Conservation (phyloP, 2,888 invertebrate genomes). For the Meganola albula region DNA sequence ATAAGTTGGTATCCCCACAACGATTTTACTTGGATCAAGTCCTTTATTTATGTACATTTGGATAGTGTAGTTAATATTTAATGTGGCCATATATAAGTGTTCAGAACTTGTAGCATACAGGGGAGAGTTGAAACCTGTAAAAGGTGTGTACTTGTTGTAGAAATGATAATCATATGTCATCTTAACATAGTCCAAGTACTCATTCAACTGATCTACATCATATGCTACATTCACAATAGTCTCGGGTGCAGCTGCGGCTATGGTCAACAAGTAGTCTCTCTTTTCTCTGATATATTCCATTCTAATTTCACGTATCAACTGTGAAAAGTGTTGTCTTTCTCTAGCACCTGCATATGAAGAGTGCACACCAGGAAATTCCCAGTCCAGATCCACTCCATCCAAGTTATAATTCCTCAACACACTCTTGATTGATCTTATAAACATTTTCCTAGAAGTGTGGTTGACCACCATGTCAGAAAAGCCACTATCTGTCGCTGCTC, state of each 20-base stretch:
- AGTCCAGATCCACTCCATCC: conserved; percentile 88
- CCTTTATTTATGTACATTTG: conserved; percentile 87
- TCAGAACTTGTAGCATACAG: conserved; percentile 81
- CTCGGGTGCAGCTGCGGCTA: conserved; percentile 88
- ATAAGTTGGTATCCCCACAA: conserved; percentile 92
- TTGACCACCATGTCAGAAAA: conserved; percentile 85
- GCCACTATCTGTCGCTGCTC: conserved; percentile 76
- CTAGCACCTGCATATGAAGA: conserved; percentile 30
- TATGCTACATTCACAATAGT: conserved; percentile 86
- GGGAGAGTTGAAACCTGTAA: conserved; percentile 92
- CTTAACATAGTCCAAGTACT: conserved; percentile 90
- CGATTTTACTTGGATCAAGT: conserved; percentile 85
- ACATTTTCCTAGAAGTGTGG: conserved; percentile 82
- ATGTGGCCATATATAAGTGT: conserved; percentile 79
- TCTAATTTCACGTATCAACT: conserved; percentile 84
- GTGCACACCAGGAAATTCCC: conserved; percentile 90
- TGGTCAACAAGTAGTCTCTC: conserved; percentile 80
- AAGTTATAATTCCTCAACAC: conserved; percentile 73
- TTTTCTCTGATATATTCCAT: conserved; percentile 80
- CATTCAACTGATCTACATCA: conserved; percentile 85
- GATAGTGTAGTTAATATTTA: conserved; percentile 90
- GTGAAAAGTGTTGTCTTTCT: conserved; percentile 85
- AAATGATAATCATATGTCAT: conserved; percentile 96
- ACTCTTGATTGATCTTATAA: conserved; percentile 74
- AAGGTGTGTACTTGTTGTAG: conserved; percentile 84